phyloP scores from a whole-genome alignment of 2,888 invertebrate species.

The Orthosia gracilis region DNA sequence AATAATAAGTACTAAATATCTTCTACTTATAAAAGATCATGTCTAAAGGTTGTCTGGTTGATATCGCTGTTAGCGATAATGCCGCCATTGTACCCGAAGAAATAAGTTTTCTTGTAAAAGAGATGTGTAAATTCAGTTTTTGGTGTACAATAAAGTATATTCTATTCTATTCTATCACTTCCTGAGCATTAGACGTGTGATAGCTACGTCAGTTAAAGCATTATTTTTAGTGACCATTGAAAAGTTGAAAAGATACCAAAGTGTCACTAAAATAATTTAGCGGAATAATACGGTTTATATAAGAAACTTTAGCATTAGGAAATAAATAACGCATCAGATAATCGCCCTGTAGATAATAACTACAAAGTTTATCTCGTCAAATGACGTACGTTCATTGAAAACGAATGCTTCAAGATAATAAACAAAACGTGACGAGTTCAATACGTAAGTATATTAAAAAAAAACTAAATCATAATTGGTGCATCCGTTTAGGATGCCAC shows the following conservation, averaged over 20 bases:
- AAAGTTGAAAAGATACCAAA: constrained; percentile 11
- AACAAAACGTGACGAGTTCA: not conserved
- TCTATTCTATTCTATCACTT: too few relatives aligned
- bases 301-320: constrained; percentile 21
- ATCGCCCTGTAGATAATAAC: not conserved
- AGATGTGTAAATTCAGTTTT: too few relatives aligned
- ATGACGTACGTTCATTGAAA: constrained; percentile 30
- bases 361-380: constrained; percentile 14
- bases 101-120: too few relatives aligned
- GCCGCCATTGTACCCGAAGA: too few relatives aligned
- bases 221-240: constrained; percentile 13
- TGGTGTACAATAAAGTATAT: too few relatives aligned
- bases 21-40: too few relatives aligned
- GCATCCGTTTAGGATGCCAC: too few relatives aligned
- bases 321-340: constrained; percentile 13
- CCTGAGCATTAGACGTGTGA: constrained; percentile 11
- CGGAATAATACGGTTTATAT: constrained; percentile 32
- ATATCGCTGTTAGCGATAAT: too few relatives aligned
- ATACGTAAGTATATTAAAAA: too few relatives aligned
- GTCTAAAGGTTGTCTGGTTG: too few relatives aligned
- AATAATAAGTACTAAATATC: too few relatives aligned
- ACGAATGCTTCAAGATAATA: constrained; percentile 1
- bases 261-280: constrained; percentile 1
- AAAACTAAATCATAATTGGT: too few relatives aligned
- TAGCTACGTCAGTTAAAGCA: constrained; percentile 21